Evolutionary conservation across 2,113 vertebrate species (phyloP), one percentile per base, ranked within the genome.

Genomic region (Pachycephala philippinensis): DNA sequence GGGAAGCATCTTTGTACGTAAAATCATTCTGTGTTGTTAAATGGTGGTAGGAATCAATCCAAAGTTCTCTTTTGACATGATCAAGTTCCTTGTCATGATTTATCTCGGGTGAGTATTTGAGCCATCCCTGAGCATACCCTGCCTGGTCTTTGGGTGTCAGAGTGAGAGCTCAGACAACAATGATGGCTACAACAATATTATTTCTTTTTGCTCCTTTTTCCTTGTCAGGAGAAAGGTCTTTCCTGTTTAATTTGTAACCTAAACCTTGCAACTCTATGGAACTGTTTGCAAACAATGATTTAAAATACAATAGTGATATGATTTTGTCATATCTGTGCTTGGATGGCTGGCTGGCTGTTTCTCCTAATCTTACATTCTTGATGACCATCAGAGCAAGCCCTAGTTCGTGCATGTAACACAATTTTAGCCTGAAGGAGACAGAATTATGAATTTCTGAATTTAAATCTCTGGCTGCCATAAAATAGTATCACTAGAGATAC

Each of bases 391-490:
- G 35, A 53, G 24, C 16, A 52, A 90, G 16, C 23, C 45, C 9
- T 19, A 24, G 24, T 44, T 74, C 0, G 0, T 74, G 12, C 18
- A n/a, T 24, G 4, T 61, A 82, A 53, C 22, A 40, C 40, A 79
- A 23, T 79, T 91, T 69, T 85, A 85, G n/a, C 65, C n/a, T 70
- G 40, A 72, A 42, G 59, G 19, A 81, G 45, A 26, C 15, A 44
- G 33, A 89, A 84, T 18, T 4, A 4, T 87, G 49, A 50, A 50
- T 68, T 89, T 18, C 40, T 72, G 31, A 79, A 70, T 44, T 35
- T 57, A 63, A 57, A 52, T 78, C 45, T 81, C 47, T 64, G 44
- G 7, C 11, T 77, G 20, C 30, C 22, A 49, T 87, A 60, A 44
- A 74, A 27, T 19, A 68, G 7, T 47, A 24, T 42, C 52, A 45